Evolutionary conservation across 2,797 vertebrate genomes (phyloP).

Genomic region (Cirrhinus mrigala): DNA sequence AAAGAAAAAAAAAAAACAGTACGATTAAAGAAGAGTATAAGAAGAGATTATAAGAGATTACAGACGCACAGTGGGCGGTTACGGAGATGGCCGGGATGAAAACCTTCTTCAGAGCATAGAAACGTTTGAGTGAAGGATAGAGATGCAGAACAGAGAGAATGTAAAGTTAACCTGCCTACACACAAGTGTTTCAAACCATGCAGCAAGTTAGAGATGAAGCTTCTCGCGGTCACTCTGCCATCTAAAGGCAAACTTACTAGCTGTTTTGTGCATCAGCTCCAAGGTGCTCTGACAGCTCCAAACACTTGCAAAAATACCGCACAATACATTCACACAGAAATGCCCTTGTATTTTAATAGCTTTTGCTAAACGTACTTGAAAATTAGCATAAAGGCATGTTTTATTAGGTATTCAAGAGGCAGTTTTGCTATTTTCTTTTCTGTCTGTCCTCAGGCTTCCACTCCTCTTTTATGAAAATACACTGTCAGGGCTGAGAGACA

Average conservation of each 20-base stretch:
- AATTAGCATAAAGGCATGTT: background rate
- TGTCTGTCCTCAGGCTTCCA: background rate
- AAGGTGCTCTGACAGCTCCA: background rate
- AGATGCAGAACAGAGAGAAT: conserved; percentile 11
- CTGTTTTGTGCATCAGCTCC: background rate
- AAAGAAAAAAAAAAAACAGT: conserved; percentile 37
- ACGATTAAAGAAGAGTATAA: conserved; percentile 65
- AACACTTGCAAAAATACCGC: background rate
- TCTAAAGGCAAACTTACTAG: conserved; percentile 20
- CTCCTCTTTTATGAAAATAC: conserved; percentile 27
- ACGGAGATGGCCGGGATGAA: conserved; percentile 46
- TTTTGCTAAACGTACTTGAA: background rate
- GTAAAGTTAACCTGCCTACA: conserved; percentile 22
- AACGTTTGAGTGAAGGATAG: conserved; percentile 52
- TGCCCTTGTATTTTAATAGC: background rate
- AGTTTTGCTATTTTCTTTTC: background rate
- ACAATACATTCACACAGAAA: background rate
- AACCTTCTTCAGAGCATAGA: conserved; percentile 35
- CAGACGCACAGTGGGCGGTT: conserved; percentile 51
- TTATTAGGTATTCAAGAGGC: background rate
- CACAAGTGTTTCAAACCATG: conserved; percentile 39
- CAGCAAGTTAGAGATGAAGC: conserved; percentile 14
- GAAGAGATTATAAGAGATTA: conserved; percentile 67
- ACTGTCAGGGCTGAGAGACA: conserved; percentile 56
- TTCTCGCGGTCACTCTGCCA: background rate